Conservation (phyloP, 2,113 vertebrate species). For the Xenotilapia caudafasciata region DNA sequence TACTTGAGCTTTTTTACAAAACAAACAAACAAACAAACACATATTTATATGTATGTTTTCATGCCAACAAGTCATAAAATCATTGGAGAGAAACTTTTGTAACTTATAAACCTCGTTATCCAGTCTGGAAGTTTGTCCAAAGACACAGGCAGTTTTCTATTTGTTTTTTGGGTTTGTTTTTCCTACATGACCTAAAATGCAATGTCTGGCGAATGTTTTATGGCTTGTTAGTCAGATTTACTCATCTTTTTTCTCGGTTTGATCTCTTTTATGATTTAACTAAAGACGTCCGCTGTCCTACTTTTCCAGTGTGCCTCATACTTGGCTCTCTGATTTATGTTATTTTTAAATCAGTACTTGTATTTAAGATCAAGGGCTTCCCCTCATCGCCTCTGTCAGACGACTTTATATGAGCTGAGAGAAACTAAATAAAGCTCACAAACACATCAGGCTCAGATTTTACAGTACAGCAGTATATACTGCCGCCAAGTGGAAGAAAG, state of each 20-base stretch:
- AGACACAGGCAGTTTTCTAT: background rate
- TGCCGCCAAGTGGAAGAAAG: conserved; percentile 14
- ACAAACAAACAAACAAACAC: background rate
- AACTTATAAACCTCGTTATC: background rate
- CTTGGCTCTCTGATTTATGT: background rate
- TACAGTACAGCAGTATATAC: background rate
- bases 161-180: background rate
- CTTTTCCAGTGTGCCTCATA: background rate
- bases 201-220: background rate
- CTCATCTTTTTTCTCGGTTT: conserved; percentile 7
- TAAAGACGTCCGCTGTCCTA: background rate
- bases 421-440: background rate
- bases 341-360: conserved; percentile 11
- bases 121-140: background rate
- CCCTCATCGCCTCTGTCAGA: conserved; percentile 10
- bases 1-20: background rate
- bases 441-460: background rate
- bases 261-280: conserved; percentile 7
- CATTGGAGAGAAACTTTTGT: background rate
- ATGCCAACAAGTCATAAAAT: background rate
- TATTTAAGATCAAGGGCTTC: conserved; percentile 21
- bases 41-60: background rate
- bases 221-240: conserved; percentile 4
- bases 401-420: background rate
- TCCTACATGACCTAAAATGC: background rate